phyloP scores from a whole-genome alignment of 2,797 vertebrate genomes.

The Gallinago solitaria region DNA sequence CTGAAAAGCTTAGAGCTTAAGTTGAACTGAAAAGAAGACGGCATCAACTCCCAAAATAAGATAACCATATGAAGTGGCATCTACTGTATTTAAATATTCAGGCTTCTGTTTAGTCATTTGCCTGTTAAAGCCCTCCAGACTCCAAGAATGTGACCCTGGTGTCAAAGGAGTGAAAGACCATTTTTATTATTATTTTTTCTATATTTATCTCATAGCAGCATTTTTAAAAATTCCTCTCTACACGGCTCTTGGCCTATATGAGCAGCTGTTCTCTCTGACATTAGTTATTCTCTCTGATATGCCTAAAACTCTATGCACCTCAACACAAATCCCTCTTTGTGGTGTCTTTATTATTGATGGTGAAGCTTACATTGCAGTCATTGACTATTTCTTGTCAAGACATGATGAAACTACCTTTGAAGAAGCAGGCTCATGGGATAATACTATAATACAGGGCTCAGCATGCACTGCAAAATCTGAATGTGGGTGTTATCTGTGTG shows the following conservation, averaged over 20 bases:
- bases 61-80: not conserved
- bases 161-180: not conserved
- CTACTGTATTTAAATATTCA: not conserved
- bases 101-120: not conserved
- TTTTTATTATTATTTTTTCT: not conserved
- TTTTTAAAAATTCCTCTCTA: not conserved
- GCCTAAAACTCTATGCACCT: not conserved
- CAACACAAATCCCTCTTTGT: not conserved
- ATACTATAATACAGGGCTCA: not conserved
- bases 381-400: constrained; percentile 5
- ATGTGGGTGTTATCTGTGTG: not conserved
- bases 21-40: not conserved
- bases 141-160: not conserved
- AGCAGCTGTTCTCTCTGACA: not conserved
- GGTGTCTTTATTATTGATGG: not conserved
- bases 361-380: not conserved
- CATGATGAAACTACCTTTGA: not conserved
- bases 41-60: not conserved
- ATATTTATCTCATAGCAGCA: fast-evolving
- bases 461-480: not conserved
- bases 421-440: not conserved
- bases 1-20: not conserved
- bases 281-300: constrained; percentile 34
- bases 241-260: not conserved
- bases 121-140: not conserved